Evolutionary conservation across 1,140 invertebrate species (phyloP).

Genomic region (Zeugodacus cucurbitae): DNA sequence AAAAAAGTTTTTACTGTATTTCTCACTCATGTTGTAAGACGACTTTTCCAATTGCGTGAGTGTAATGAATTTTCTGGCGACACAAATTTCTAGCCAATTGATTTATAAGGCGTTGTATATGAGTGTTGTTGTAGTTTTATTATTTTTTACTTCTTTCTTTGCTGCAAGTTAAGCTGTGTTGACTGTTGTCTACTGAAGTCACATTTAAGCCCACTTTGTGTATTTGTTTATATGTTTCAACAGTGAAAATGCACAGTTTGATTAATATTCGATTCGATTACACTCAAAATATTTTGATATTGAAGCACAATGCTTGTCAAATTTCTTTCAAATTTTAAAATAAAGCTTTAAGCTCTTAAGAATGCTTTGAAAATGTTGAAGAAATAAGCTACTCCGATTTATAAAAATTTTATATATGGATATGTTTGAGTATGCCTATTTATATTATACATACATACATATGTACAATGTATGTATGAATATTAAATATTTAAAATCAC

Average conservation of each 20-base stretch:
- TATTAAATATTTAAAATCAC: too few species aligned
- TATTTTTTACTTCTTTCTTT: not conserved
- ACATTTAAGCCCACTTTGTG: not conserved
- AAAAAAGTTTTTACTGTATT: not conserved
- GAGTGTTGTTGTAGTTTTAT: too few species aligned
- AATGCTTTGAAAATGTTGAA: not conserved
- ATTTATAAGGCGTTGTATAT: not conserved
- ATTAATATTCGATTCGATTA: not conserved
- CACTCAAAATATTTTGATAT: not conserved
- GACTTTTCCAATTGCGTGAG: not conserved
- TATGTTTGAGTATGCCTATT: too few species aligned
- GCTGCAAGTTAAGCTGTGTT: not conserved
- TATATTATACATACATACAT: too few species aligned
- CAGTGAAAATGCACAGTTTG: not conserved
- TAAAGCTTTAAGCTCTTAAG: not conserved
- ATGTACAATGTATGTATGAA: too few species aligned
- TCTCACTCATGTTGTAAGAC: not conserved
- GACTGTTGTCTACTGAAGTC: not conserved
- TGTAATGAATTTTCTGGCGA: constrained; percentile 20
- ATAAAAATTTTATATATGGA: too few species aligned
- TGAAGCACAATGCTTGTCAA: not conserved
- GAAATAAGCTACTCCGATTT: not conserved
- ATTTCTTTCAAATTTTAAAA: not conserved
- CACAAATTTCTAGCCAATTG: constrained; percentile 12
- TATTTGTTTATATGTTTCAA: not conserved